phyloP scores from a whole-genome alignment of 92 coral and sea anemone genomes.

The Porites lobata region DNA sequence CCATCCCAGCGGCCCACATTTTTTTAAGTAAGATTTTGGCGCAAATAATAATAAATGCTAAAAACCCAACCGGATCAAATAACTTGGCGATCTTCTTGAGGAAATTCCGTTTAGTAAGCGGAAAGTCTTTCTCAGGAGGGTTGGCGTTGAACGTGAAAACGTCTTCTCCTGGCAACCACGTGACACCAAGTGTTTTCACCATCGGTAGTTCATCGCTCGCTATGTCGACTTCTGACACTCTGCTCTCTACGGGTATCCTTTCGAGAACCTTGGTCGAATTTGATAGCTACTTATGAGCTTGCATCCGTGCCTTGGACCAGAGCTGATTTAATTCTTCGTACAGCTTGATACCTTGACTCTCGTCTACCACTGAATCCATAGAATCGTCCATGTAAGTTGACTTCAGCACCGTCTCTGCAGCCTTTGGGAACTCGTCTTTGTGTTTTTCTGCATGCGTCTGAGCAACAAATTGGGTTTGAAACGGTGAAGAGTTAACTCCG shows the following conservation, averaged over 20 bases:
- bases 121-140: slow-evolving; percentile 35
- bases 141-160: slow-evolving; percentile 63
- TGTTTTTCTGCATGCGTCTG: too few relatives aligned
- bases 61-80: slow-evolving; percentile 75
- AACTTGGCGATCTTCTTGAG: slow-evolving; percentile 64
- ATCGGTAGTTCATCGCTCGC: too few relatives aligned
- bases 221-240: slow-evolving; percentile 52
- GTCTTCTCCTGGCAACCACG: neutral
- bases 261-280: too few relatives aligned
- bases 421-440: slow-evolving; percentile 35
- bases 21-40: slow-evolving; percentile 64
- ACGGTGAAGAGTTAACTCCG: slow-evolving; percentile 38
- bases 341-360: slow-evolving; percentile 43
- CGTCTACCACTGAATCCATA: slow-evolving; percentile 4
- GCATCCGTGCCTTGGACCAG: too few relatives aligned
- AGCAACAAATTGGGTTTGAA: slow-evolving; percentile 54
- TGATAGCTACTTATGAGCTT: too few relatives aligned
- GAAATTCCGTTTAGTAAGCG: slow-evolving; percentile 56
- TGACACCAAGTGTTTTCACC: too few relatives aligned
- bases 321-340: slow-evolving; percentile 25
- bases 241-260: neutral
- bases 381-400: slow-evolving; percentile 62
- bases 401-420: slow-evolving; percentile 53
- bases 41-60: slow-evolving; percentile 62
- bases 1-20: slow-evolving; percentile 65